Base-by-base conservation (phyloP, 2,797 vertebrate genomes). In the Sebastes ruberrimus region DNA sequence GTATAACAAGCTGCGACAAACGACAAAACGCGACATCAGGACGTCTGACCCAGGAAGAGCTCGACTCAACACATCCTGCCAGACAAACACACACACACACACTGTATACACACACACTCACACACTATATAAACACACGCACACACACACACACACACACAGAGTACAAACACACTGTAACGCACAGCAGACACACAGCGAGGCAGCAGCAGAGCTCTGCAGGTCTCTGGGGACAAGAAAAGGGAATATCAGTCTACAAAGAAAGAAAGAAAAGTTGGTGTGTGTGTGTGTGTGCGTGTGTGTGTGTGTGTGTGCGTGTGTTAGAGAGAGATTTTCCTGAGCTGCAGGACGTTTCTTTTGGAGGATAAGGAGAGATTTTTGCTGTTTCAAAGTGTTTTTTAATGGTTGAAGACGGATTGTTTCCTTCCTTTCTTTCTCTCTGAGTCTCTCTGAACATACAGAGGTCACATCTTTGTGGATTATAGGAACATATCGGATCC, bases 181-280 rank as follows among this genome's bases (percentile, higher is more conserved):
- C 25, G 33, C 71, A 78, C 69, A 67, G 10, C 1, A 32, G 30
- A 32, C 32, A 32, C 32, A 33, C 32, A 33, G 32, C 32, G 27
- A 71, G 56, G 61, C 66, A 56, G 94, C 57, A 1, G 64, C 83
- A 72, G 64, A 82, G 88, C 85, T 81, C 84, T 71, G 65, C 83
- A 72, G 64, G 80, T 89, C 85, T 83, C 86, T 71, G 62, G 89
- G 76, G 89, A 85, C 38, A 57, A 80, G 69, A 82, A 64, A 79
- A 69, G 53, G 49, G 80, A 78, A 80, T 64, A 81, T 86, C 74
- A 85, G 42, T 86, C 84, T 81, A 81, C 66, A 82, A 81, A 86
- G 71, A 71, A 23, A 60, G 74, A 62, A 10, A 46, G 38, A 38
- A 93, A 92, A 30, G 93, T 93, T 94, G 95, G 71, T n/a, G 38